phyloP scores from a whole-genome alignment of 2,113 vertebrate species.

The Lepus americanus region DNA sequence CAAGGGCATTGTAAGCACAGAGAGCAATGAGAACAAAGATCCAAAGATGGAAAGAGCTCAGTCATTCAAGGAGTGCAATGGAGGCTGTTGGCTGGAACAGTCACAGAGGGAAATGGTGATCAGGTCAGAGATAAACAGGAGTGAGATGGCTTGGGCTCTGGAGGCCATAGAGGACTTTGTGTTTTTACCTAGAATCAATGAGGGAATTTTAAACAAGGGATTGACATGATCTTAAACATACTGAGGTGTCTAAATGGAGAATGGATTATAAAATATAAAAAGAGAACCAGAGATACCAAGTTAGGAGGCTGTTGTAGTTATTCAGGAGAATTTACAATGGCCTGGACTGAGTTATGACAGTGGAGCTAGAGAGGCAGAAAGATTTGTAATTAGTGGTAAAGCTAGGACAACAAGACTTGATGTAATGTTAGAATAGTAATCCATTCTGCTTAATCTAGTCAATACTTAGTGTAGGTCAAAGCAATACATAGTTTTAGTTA shows the following conservation, averaged over 20 bases:
- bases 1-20: neutral
- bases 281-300: neutral
- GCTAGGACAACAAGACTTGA: neutral
- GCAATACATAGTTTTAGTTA: neutral
- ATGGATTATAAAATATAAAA: neutral
- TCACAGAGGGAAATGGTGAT: neutral
- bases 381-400: neutral
- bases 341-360: neutral
- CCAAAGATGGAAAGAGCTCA: neutral
- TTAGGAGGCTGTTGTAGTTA: neutral
- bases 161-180: neutral
- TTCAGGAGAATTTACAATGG: neutral
- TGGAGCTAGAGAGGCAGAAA: neutral
- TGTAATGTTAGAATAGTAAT: constrained; percentile 3
- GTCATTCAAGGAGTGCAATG: neutral
- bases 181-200: neutral
- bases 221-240: neutral
- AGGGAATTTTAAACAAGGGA: neutral
- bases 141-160: neutral
- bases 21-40: neutral
- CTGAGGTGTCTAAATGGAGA: neutral
- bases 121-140: neutral
- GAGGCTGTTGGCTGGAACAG: neutral
- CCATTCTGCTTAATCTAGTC: constrained; percentile 7
- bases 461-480: constrained; percentile 12